phyloP scores from a whole-genome alignment of 2,113 vertebrate species.

The Clarias gariepinus region DNA sequence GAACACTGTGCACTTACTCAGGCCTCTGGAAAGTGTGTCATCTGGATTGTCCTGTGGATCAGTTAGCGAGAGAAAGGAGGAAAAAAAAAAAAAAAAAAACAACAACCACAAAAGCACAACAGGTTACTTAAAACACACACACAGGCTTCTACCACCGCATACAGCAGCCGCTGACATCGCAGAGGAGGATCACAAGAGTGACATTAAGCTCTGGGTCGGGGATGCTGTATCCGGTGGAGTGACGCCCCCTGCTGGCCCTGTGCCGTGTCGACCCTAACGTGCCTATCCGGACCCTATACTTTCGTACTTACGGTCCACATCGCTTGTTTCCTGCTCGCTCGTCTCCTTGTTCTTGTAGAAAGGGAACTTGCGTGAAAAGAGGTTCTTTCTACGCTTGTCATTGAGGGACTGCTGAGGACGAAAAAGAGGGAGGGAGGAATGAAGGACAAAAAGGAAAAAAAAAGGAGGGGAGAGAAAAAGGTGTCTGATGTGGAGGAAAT shows the following conservation, averaged over 20 bases:
- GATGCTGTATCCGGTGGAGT: constrained; percentile 68
- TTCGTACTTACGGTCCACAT: constrained; percentile 96
- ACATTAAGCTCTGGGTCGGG: neutral
- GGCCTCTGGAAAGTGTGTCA: constrained; percentile 91
- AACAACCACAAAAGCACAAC: constrained; percentile 92
- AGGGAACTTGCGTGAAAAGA: constrained; percentile 99
- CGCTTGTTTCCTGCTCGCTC: constrained; percentile 97
- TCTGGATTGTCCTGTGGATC: constrained; percentile 94
- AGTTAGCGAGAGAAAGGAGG: constrained; percentile 77
- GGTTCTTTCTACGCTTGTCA: constrained; percentile 99
- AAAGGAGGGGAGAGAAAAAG: constrained; percentile 83
- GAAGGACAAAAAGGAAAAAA: constrained; percentile 83
- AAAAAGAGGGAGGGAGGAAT: constrained; percentile 87
- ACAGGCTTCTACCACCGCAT: constrained; percentile 59
- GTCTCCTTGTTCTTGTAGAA: constrained; percentile 99
- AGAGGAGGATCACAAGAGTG: neutral
- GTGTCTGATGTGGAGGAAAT: constrained; percentile 81
- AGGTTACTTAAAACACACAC: constrained; percentile 81
- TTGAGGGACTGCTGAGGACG: constrained; percentile 97
- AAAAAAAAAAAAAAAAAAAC: constrained; percentile 54
- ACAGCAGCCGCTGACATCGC: constrained; percentile 46
- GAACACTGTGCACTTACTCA: constrained; percentile 85
- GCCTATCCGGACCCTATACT: constrained; percentile 33
- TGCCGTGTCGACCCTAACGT: constrained; percentile 67
- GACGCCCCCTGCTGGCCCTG: constrained; percentile 76